Evolutionary conservation across 2,797 vertebrate genomes (phyloP), one percentile per base, ranked within the genome.

Genomic region (Trichosurus vulpecula): DNA sequence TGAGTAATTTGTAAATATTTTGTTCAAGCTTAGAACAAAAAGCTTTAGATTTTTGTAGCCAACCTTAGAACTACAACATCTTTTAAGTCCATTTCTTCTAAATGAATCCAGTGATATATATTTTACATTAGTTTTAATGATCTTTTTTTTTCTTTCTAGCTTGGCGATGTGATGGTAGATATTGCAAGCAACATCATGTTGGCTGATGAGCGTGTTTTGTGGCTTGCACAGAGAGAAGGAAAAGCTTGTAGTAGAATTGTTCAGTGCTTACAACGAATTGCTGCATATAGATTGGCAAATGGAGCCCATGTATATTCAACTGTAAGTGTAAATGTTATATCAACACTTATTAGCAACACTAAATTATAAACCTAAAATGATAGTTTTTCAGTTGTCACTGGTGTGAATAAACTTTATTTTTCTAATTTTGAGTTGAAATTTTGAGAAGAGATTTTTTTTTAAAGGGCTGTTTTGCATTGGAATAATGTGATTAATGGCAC

Each of bases 161-260:
- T 99, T 9, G 99, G 99, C 0, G 99, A 99, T 0, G 99, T 99
- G 97, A 99, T 99, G 99, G 99, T 99, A 41, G 99, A 99, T 98
- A 99, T 99, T 97, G 99, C 99, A 52, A 99, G 99, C 97, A 99
- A 99, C 98, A 98, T 99, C 98, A 99, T 99, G 99, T 98, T 99
- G 98, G 99, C 99, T 0, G 99, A 99, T 0, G 99, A 99, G 97
- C 98, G 99, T 13, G 99, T 99, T 91, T 98, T 99, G 94, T 99
- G 99, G 99, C 99, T 99, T 99, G 99, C 99, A 0, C 99, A 99
- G 98, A 99, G 99, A 27, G 99, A 99, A 96, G 99, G 99, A 0
- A 99, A 98, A 96, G 99, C 99, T 96, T 99, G 99, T 97, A 99
- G 99, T 10, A 99, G 99, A 54, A 99, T 99, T 47, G 99, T 99